A percentile compares a stretch with the other conserved stretches of the same genome.
These are phyloP conservation scores for Morpho achilles DNA, from an alignment of 2,888 invertebrate species.

Conservation along the genomic window DNA sequence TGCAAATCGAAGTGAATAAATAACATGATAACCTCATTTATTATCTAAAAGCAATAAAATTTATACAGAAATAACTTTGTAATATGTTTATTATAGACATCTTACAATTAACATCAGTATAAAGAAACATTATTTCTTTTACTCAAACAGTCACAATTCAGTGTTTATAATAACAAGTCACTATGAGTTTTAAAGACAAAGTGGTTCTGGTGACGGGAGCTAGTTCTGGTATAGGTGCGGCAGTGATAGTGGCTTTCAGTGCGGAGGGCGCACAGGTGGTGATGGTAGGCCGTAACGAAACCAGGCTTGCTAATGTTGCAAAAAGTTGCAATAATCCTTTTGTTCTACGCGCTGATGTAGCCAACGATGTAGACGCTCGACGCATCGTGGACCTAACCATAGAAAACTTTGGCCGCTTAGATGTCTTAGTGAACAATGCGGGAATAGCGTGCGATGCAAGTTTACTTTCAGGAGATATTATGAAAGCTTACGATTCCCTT, in stretches of 20 bases:
- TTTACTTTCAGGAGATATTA: conserved; percentile 27
- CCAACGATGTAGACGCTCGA: conserved; percentile 12
- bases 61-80: too few species aligned
- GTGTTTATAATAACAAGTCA: neutral
- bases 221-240: conserved; percentile 51
- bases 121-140: too few species aligned
- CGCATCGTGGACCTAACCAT: conserved; percentile 33
- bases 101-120: too few species aligned
- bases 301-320: conserved; percentile 13
- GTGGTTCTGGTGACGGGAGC: conserved; percentile 41
- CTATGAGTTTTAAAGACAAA: conserved; percentile 6
- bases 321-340: conserved; percentile 12
- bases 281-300: conserved; percentile 37
- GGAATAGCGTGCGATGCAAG: conserved; percentile 27
- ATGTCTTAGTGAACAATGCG: conserved; percentile 42
- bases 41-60: too few species aligned
- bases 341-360: conserved; percentile 10
- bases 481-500: conserved; percentile 15
- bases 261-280: conserved; percentile 42
- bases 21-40: too few species aligned
- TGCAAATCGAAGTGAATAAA: too few species aligned
- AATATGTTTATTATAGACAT: too few species aligned
- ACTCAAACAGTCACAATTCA: too few species aligned
- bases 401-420: conserved; percentile 34
- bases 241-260: conserved; percentile 39